Conservation (phyloP, 92 coral and sea anemone genomes). For the Epizoanthus fatuus region DNA sequence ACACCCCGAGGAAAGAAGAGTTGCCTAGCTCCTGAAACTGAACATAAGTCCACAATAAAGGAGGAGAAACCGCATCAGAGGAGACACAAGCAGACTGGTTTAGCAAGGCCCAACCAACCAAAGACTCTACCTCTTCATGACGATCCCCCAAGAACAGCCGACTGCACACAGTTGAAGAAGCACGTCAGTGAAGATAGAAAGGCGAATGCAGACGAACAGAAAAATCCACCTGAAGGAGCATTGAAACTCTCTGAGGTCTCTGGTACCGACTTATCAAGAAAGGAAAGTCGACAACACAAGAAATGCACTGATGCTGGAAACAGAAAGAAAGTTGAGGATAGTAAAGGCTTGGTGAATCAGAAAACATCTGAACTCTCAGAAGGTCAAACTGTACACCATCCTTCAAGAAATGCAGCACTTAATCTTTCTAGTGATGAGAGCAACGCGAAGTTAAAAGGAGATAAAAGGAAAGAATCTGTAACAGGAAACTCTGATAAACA, state of each 20-base stretch:
- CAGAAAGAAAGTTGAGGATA: not conserved
- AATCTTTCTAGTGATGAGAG: not conserved
- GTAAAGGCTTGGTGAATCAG: not conserved
- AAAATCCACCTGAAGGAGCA: not conserved
- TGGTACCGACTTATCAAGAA: not conserved
- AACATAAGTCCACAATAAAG: not conserved
- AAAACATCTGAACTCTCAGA: slow-evolving; percentile 3
- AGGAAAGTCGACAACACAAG: not conserved
- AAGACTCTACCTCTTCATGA: not conserved
- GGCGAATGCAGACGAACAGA: not conserved
- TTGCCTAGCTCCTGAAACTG: not conserved
- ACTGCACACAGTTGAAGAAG: not conserved
- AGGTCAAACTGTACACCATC: not conserved
- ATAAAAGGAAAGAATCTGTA: not conserved
- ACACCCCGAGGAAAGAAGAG: not conserved
- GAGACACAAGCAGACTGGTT: not conserved
- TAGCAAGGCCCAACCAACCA: not conserved
- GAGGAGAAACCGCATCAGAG: not conserved
- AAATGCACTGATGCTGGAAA: not conserved
- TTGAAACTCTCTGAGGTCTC: not conserved
- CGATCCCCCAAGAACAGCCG: not conserved
- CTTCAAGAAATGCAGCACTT: not conserved
- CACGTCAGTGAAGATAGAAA: not conserved
- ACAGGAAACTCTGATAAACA: not conserved
- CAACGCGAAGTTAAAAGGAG: not conserved